Conservation (phyloP, 1,140 invertebrate species). For the Hycleus phaleratus region DNA sequence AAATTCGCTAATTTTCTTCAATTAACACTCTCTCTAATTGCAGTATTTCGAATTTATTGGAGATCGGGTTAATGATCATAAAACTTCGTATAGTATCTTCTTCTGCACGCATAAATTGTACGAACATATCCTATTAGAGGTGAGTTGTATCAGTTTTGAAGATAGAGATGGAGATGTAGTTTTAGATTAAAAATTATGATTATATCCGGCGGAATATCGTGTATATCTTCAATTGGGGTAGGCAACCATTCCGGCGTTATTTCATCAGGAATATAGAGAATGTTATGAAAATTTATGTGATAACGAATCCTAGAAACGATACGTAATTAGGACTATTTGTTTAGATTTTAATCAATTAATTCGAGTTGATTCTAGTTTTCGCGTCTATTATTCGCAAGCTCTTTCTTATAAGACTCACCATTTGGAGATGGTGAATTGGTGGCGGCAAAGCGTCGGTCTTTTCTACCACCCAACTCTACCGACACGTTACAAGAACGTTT, state of each 20-base stretch:
- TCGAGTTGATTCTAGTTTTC: conserved; percentile 40
- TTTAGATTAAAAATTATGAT: conserved; percentile 32
- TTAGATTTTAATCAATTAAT: neutral
- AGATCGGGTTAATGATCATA: conserved; percentile 19
- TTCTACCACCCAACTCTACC: conserved; percentile 56
- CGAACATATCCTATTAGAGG: conserved; percentile 26
- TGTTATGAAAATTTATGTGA: conserved; percentile 40
- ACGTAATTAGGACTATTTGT: conserved; percentile 41
- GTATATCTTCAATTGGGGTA: conserved; percentile 37
- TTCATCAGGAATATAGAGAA: conserved; percentile 33
- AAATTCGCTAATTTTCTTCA: too few relatives aligned
- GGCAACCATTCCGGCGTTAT: conserved; percentile 20
- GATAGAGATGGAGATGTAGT: neutral
- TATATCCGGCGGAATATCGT: conserved; percentile 32
- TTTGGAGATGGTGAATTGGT: conserved; percentile 59
- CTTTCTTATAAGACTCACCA: conserved; percentile 44
- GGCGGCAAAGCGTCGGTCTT: conserved; percentile 48
- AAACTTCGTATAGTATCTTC: conserved; percentile 18
- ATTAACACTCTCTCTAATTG: neutral
- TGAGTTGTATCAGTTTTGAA: neutral
- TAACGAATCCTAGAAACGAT: conserved; percentile 47
- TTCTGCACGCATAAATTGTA: conserved; percentile 22
- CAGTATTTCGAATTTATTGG: conserved; percentile 25
- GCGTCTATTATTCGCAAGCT: conserved; percentile 61
- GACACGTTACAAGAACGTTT: conserved; percentile 45